A percentile compares a stretch with the other conserved stretches of the same genome.
These are phyloP conservation scores for Oceanodroma tethys DNA, from an alignment of 2,113 vertebrate genomes.

Conservation along the genomic window DNA sequence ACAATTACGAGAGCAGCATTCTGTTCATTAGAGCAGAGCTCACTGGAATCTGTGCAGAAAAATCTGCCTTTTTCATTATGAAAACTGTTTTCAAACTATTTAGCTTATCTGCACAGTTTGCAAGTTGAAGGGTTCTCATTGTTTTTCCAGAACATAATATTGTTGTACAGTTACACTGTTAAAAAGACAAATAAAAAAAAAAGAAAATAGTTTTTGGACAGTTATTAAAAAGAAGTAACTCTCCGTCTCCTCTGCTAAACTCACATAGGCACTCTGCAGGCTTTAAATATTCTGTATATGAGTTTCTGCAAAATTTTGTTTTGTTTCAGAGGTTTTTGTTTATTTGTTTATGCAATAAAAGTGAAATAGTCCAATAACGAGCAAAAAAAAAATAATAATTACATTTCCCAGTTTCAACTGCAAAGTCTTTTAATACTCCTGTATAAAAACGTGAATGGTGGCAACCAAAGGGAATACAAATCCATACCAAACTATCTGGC, in stretches of 20 bases:
- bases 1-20: background rate
- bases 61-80: background rate
- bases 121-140: background rate
- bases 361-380: background rate
- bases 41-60: background rate
- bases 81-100: background rate
- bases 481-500: background rate
- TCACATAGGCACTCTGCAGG: background rate
- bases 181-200: background rate
- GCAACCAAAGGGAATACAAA: background rate
- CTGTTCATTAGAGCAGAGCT: background rate
- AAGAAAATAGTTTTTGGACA: accelerated
- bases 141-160: background rate
- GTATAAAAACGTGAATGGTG: background rate
- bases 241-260: background rate
- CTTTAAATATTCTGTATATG: background rate
- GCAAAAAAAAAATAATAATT: background rate
- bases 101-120: background rate
- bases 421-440: background rate
- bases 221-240: background rate
- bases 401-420: background rate
- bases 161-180: background rate
- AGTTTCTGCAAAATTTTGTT: background rate
- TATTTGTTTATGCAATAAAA: background rate
- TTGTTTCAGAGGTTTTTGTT: background rate